Percentiles rank a stretch among this genome's conserved stretches.
These are phyloP conservation scores for Drosophila virilis DNA, from an alignment of 1,140 invertebrate species.

Conservation along the genomic window DNA sequence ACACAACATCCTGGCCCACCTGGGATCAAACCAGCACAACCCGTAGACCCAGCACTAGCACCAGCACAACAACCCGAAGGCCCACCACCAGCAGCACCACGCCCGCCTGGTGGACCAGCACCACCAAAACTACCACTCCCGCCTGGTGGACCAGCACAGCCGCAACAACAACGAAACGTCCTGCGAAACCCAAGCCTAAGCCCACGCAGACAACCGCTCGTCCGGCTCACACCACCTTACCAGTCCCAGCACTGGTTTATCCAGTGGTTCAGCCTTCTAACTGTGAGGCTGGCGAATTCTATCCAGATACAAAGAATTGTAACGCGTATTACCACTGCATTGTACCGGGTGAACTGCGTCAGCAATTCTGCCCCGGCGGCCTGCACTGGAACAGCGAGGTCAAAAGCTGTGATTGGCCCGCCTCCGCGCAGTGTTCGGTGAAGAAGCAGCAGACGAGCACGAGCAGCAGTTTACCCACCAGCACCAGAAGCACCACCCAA, in stretches of 20 bases:
- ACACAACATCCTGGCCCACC: slow-evolving; percentile 85
- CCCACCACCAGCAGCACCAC: slow-evolving; percentile 32
- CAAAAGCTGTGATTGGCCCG: slow-evolving; percentile 91
- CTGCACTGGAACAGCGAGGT: slow-evolving; percentile 90
- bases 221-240: slow-evolving; percentile 80
- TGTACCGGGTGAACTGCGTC: slow-evolving; percentile 87
- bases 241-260: slow-evolving; percentile 83
- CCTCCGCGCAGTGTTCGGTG: slow-evolving; percentile 87
- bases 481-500: slow-evolving; percentile 15
- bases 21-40: slow-evolving; percentile 83
- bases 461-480: neutral
- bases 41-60: slow-evolving; percentile 10
- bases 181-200: slow-evolving; percentile 52
- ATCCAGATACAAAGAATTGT: slow-evolving; percentile 88
- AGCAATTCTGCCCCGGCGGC: slow-evolving; percentile 89
- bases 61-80: slow-evolving; percentile 64
- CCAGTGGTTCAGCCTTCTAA: slow-evolving; percentile 84
- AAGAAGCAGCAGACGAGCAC: slow-evolving; percentile 40
- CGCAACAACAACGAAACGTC: slow-evolving; percentile 77
- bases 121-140: slow-evolving; percentile 62
- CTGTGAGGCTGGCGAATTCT: slow-evolving; percentile 88
- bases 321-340: slow-evolving; percentile 91
- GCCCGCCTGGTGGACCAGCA: slow-evolving; percentile 19
- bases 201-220: slow-evolving; percentile 56
- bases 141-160: slow-evolving; percentile 74